Evolutionary conservation across 2,888 invertebrate genomes (phyloP), one percentile per base, ranked within the genome.

Genomic region (Onthophagus sagittarius): DNA sequence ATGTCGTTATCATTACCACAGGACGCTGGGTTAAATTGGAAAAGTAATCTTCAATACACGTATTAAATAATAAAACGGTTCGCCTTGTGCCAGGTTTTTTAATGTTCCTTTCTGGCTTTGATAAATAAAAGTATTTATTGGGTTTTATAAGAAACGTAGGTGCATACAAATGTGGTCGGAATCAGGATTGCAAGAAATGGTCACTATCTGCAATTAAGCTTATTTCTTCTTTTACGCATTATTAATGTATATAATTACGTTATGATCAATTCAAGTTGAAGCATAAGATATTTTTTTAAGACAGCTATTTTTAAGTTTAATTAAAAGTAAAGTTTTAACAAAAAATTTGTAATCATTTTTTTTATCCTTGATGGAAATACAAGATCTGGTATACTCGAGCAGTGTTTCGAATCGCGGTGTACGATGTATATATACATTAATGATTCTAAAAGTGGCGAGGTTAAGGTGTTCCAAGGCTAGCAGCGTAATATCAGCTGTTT

Each of bases 401-500:
- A 53, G 39, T 23, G 3, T 23, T 23, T 3, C 23, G 3, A 23
- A 23, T 11, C 39, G 11, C 39, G 11, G 1, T 53, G 6, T 53
- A 53, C 39, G 39, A 53, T 53, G 39, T 53, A 11, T 53, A 53
- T 11, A 53, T 53, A 72, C 69, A 69, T 73, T 73, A 73, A 71
- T 65, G 72, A 72, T 74, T 73, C 72, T 70, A 74, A 71, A 74
- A 71, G 67, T 74, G 76, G 74, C 76, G 75, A 76, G 76, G 77
- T 76, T 77, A 74, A 74, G 73, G 65, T 70, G 76, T 71, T 79
- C 73, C 81, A 81, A 81, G 81, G 81, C 76, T 81, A 77, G 75
- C 77, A 76, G 75, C 75, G 77, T 74, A 77, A 79, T 78, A 80
- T 80, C 80, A 81, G 80, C 81, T 81, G 80, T 80, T 81, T 76